Evolutionary conservation across 2,113 vertebrate species (phyloP).

Genomic region (Ciconia boyciana): DNA sequence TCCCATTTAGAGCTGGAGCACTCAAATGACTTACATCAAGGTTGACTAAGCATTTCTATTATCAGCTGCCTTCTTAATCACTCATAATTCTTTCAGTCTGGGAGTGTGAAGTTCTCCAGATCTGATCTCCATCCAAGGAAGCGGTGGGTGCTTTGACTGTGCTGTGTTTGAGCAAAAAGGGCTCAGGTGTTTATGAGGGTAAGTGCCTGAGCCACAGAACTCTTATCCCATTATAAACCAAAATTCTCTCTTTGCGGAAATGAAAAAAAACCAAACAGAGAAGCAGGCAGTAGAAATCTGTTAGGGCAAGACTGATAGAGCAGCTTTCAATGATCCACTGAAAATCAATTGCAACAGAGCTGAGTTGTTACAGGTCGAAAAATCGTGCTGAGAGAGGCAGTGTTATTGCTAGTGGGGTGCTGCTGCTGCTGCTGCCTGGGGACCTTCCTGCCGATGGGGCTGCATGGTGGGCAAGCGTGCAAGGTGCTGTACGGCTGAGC

Average conservation of each 20-base stretch:
- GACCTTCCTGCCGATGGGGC: neutral
- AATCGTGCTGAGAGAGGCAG: neutral
- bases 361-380: neutral
- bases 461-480: accelerated
- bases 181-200: neutral
- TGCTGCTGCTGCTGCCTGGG: neutral
- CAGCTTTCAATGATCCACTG: neutral
- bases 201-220: neutral
- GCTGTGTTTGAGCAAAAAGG: neutral
- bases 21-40: neutral
- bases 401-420: neutral
- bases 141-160: neutral
- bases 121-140: neutral
- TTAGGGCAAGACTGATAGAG: neutral
- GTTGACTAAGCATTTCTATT: constrained; percentile 2
- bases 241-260: neutral
- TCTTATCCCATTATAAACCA: neutral
- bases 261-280: neutral
- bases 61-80: neutral
- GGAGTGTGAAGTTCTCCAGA: neutral
- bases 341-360: constrained; percentile 6
- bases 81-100: neutral
- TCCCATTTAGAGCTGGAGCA: neutral
- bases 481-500: neutral
- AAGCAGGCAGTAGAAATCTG: neutral